phyloP scores from a whole-genome alignment of 2,888 invertebrate genomes.

The Tenthredo livida region DNA sequence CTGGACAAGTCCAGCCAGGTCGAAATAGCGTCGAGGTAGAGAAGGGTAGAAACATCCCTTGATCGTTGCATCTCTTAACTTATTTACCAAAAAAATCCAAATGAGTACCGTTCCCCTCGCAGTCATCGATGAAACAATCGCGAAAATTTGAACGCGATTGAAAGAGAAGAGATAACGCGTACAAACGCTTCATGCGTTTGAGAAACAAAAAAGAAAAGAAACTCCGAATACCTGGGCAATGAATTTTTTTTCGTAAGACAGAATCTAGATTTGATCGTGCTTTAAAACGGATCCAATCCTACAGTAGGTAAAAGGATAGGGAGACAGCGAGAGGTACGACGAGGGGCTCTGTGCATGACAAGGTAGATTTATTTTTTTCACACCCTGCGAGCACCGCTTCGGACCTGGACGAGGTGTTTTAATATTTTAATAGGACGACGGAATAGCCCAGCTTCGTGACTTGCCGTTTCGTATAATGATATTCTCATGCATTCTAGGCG shows the following conservation, averaged over 20 bases:
- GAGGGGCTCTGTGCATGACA: conserved; percentile 76
- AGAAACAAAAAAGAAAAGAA: not conserved
- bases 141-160: not conserved
- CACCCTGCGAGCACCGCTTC: conserved; percentile 71
- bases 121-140: not conserved
- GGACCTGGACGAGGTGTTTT: conserved; percentile 76
- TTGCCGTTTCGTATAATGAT: conserved; percentile 77
- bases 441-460: conserved; percentile 76
- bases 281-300: conserved; percentile 22
- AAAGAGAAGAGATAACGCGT: not conserved
- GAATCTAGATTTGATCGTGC: conserved; percentile 24
- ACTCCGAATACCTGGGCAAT: conserved; percentile 37
- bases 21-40: conserved; percentile 75
- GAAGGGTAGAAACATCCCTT: conserved; percentile 70
- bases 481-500: conserved; percentile 67
- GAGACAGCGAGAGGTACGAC: conserved; percentile 65
- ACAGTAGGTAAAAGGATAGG: conserved; percentile 51
- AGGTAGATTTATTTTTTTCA: conserved; percentile 77
- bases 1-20: conserved; percentile 78
- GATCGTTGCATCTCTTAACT: not conserved
- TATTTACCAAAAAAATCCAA: not conserved
- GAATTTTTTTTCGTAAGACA: not conserved
- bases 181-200: not conserved
- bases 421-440: conserved; percentile 78
- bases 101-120: not conserved